Conservation (phyloP, 2,797 vertebrate species). For the Yasuhikotakia modesta region DNA sequence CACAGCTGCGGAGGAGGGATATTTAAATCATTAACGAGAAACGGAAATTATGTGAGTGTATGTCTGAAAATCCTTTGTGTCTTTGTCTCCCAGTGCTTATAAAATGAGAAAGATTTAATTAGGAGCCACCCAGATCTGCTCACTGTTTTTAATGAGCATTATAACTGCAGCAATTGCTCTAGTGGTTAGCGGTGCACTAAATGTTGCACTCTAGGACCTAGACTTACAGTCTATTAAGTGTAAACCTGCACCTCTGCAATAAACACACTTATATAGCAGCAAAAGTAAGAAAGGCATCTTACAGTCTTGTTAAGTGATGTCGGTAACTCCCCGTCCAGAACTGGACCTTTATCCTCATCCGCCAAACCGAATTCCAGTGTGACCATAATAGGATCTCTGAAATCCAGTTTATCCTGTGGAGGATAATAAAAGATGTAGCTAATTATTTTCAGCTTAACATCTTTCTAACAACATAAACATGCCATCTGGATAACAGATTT, state of each 20-base stretch:
- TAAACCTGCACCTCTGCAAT: background rate
- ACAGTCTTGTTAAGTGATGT: conserved; percentile 87
- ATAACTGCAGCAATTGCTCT: background rate
- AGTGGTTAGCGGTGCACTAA: background rate
- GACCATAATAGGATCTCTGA: conserved; percentile 88
- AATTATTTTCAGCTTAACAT: conserved; percentile 28
- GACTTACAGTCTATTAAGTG: background rate
- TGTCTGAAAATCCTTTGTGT: too few species aligned
- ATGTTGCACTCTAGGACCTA: background rate
- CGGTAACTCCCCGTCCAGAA: conserved; percentile 85
- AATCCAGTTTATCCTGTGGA: conserved; percentile 86
- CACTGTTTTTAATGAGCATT: conserved; percentile 17
- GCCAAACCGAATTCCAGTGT: conserved; percentile 86
- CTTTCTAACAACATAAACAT: background rate
- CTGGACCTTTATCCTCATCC: conserved; percentile 85
- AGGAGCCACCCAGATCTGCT: conserved; percentile 59
- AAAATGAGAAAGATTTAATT: conserved; percentile 55
- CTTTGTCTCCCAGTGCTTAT: conserved; percentile 24
- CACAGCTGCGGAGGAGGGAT: too few species aligned
- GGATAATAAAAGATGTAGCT: conserved; percentile 1
- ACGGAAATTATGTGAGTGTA: too few species aligned
- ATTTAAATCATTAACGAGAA: too few species aligned
- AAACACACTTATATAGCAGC: background rate
- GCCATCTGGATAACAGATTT: background rate
- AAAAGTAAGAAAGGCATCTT: conserved; percentile 62